Conservation (phyloP, 2,797 vertebrate species). For the Eidolon dupreanum region DNA sequence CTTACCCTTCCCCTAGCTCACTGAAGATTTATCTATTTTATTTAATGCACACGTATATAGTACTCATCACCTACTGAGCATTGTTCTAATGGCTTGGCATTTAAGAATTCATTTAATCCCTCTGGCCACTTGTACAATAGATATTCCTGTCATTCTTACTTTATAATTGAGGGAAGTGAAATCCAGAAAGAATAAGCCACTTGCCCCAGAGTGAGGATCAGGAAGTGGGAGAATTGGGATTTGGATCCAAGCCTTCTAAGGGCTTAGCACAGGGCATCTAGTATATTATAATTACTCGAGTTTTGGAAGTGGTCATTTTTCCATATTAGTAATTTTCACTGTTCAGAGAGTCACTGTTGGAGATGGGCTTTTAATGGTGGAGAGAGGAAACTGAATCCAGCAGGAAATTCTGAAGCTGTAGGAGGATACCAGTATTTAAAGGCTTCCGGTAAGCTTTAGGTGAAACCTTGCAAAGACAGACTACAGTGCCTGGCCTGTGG, state of each 20-base stretch:
- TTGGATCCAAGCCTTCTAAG: background rate
- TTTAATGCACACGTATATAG: background rate
- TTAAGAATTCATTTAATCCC: background rate
- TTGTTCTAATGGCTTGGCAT: background rate
- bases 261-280: background rate
- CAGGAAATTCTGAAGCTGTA: background rate
- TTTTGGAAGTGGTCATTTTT: slow-evolving; percentile 1
- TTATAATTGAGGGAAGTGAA: background rate
- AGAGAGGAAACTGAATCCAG: background rate
- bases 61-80: background rate
- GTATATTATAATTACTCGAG: background rate
- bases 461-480: background rate
- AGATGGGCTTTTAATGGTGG: slow-evolving; percentile 22
- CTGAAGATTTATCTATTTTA: background rate
- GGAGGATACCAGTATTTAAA: background rate
- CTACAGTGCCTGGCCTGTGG: background rate
- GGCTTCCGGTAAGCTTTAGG: background rate
- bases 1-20: background rate
- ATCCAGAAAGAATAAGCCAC: background rate
- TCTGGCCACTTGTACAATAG: background rate
- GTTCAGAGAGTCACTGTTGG: background rate
- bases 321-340: background rate
- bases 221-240: background rate
- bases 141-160: background rate
- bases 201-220: background rate